Conservation (phyloP, 2,797 vertebrate species). For the Anniella stebbinsi region DNA sequence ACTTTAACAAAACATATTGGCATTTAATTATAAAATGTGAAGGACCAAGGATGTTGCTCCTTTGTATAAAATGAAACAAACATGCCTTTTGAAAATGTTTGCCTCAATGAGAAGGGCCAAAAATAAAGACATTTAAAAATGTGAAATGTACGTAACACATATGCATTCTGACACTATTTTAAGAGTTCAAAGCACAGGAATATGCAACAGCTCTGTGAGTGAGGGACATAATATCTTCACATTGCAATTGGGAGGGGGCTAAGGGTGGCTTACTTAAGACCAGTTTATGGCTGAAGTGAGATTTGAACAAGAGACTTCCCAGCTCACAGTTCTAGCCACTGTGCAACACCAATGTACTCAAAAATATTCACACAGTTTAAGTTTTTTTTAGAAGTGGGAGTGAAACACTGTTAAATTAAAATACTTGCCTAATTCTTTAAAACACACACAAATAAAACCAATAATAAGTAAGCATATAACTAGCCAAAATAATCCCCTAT, state of each 20-base stretch:
- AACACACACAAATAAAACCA: neutral
- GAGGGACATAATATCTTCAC: neutral
- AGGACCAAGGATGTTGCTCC: neutral
- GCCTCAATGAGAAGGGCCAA: neutral
- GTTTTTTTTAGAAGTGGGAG: neutral
- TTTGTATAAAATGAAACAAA: neutral
- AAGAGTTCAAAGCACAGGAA: neutral
- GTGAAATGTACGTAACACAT: neutral
- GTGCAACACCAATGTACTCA: neutral
- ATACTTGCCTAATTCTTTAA: conserved; percentile 21
- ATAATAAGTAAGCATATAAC: neutral
- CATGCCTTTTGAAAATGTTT: neutral
- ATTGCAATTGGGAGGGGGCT: neutral
- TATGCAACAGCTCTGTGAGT: neutral
- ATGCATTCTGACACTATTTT: neutral
- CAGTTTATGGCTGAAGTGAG: neutral
- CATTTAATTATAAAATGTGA: neutral
- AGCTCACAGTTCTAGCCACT: neutral
- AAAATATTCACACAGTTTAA: conserved; percentile 2
- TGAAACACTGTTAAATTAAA: neutral
- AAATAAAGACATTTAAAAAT: conserved; percentile 11
- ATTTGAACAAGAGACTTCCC: neutral
- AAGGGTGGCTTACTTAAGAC: neutral
- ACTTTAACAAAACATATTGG: neutral
- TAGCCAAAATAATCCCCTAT: neutral